Evolutionary conservation across 1,140 invertebrate species (phyloP).

Genomic region (Oncopeltus fasciatus): DNA sequence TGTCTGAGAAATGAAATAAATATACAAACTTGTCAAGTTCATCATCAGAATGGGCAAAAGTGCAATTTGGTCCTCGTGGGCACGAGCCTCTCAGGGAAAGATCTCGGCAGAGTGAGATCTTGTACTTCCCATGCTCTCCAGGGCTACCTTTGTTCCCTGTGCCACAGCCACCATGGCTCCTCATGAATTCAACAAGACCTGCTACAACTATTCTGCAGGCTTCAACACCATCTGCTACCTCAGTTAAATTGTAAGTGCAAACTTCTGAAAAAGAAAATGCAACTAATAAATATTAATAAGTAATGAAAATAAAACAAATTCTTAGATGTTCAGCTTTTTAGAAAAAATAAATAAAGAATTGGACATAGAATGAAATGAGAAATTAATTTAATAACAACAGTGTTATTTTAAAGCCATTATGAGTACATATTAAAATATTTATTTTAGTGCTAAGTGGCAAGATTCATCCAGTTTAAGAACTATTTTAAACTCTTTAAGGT

Average conservation of each 20-base stretch:
- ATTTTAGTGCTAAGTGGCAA: no score
- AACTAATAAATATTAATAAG: not conserved
- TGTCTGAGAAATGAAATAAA: constrained; percentile 18
- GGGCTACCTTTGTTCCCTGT: constrained; percentile 1
- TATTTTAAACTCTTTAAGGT: no score
- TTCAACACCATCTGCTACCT: constrained; percentile 60
- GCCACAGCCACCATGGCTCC: constrained; percentile 42
- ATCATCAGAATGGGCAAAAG: constrained; percentile 81
- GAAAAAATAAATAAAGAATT: no score
- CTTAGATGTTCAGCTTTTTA: no score
- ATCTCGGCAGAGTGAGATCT: constrained; percentile 83
- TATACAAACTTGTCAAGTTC: constrained; percentile 62
- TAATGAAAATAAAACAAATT: no score
- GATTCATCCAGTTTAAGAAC: no score
- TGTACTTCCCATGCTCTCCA: constrained; percentile 44
- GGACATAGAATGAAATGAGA: no score
- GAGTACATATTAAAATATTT: no score
- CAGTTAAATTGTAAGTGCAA: constrained; percentile 49
- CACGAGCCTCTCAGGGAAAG: constrained; percentile 59
- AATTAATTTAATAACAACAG: no score
- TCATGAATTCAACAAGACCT: constrained; percentile 71
- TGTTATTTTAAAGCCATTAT: no score
- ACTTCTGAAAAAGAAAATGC: constrained; percentile 37
- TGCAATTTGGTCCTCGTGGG: constrained; percentile 72
- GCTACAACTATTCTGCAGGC: constrained; percentile 68